Evolutionary conservation across 2,888 invertebrate species (phyloP).

Genomic region (Apamea monoglypha): DNA sequence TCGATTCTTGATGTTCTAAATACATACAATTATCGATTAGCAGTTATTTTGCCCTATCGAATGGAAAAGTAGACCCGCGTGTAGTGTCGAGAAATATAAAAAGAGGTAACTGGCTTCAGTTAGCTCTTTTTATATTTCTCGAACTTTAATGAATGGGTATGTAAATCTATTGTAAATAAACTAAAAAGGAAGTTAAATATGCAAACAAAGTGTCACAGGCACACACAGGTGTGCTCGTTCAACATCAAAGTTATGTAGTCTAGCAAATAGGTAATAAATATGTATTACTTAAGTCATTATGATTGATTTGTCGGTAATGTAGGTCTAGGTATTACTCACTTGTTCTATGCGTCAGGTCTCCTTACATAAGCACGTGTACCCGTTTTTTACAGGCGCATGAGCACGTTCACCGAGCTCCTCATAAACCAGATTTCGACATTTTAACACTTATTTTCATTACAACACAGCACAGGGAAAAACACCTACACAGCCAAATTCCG

Average conservation of each 20-base stretch:
- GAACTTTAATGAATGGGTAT: not conserved
- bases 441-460: conserved; percentile 88
- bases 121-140: too few species aligned
- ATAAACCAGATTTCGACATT: conserved; percentile 88
- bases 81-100: not conserved
- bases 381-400: conserved; percentile 83
- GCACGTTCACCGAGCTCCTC: conserved; percentile 83
- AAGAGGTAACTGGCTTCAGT: too few species aligned
- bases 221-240: conserved; percentile 19
- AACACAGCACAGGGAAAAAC: conserved; percentile 85
- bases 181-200: conserved; percentile 14
- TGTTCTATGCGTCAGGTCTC: conserved; percentile 78
- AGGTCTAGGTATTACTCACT: conserved; percentile 79
- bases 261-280: conserved; percentile 23
- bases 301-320: conserved; percentile 53
- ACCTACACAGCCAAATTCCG: conserved; percentile 84
- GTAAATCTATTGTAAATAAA: not conserved
- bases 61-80: not conserved
- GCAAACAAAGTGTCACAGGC: conserved; percentile 7
- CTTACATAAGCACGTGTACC: conserved; percentile 88
- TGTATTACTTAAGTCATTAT: conserved; percentile 39
- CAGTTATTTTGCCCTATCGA: too few species aligned
- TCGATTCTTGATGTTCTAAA: conserved; percentile 14
- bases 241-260: conserved; percentile 8
- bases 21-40: conserved; percentile 13